These are phyloP conservation scores for Poeciliopsis prolifica DNA, from an alignment of 2,113 vertebrate genomes.

Conservation along the genomic window DNA sequence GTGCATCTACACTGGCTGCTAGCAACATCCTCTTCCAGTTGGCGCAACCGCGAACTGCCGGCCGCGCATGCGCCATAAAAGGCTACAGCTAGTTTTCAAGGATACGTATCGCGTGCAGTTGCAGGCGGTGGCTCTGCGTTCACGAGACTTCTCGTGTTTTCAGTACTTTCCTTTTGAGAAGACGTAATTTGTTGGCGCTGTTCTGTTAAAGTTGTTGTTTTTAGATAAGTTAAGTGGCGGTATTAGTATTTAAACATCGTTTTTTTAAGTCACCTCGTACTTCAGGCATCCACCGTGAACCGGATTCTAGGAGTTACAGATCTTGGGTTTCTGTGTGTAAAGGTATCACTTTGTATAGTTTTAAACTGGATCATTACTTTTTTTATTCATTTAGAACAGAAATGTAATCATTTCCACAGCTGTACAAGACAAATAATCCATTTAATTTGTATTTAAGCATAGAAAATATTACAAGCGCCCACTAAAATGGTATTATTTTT, in stretches of 20 bases:
- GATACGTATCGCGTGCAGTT: too few relatives aligned
- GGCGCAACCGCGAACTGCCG: slow-evolving; percentile 77
- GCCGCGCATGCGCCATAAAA: slow-evolving; percentile 69
- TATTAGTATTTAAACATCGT: not conserved
- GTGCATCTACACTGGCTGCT: slow-evolving; percentile 72
- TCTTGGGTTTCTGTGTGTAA: too few relatives aligned
- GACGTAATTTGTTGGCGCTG: not conserved
- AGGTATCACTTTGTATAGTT: too few relatives aligned
- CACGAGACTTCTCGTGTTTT: not conserved
- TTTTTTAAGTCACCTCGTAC: not conserved
- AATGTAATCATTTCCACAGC: too few relatives aligned
- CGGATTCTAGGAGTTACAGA: not conserved
- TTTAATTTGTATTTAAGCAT: too few relatives aligned
- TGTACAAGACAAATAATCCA: too few relatives aligned
- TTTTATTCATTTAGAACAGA: too few relatives aligned
- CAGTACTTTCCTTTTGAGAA: not conserved
- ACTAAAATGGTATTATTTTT: too few relatives aligned
- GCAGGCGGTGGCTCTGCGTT: too few relatives aligned
- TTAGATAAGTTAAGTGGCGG: not conserved
- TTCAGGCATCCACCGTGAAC: not conserved
- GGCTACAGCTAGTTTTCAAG: not conserved
- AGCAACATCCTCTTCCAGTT: slow-evolving; percentile 80
- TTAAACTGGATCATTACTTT: too few relatives aligned
- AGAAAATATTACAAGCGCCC: too few relatives aligned
- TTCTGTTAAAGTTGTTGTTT: not conserved